Evolutionary conservation across 2,113 vertebrate species (phyloP), one percentile per base, ranked within the genome.

Genomic region (Alethe castanea): DNA sequence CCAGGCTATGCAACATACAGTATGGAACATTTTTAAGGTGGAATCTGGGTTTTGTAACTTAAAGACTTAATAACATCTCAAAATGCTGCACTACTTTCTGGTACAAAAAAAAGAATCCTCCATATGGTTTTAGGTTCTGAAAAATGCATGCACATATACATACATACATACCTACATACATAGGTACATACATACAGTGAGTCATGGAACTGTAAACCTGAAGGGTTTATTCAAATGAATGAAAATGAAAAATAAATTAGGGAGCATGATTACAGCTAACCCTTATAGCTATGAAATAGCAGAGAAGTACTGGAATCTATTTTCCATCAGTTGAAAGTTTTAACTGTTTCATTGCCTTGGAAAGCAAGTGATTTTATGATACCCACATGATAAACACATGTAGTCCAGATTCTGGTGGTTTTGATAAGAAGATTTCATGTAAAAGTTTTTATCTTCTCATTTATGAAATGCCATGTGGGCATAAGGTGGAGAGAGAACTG

Each of bases 1-100:
- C 96, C 97, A 93, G 98, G 98, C 98, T 96, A 96, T 97, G 98
- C 96, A 98, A 97, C 59, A 65, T 98, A 98, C 97, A 98, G 97
- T 98, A 98, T 97, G 97, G 97, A 98, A 98, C 98, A 98, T 98
- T 98, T 98, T 98, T 99, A 98, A 99, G 98, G 98, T 99, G 98
- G 98, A 99, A 98, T 98, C 97, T 98, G 98, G 97, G 97, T 97
- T 98, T 98, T 97, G 89, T 94, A 96, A 97, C 89, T 97, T 96
- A 92, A 97, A 97, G 96, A 97, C 94, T 97, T 97, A 97, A 97
- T 96, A 98, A 94, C 59, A 97, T 96, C 95, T 96, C 95, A 94
- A 96, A 97, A 97, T 87, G 94, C 95, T 97, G 97, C 95, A 93
- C 87, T 94, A 78, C 79, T 96, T 98, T 95, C 96, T 97, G 79